Evolutionary conservation across 2,888 invertebrate species (phyloP), one percentile per base, ranked within the genome.

Genomic region (Neria commutata): DNA sequence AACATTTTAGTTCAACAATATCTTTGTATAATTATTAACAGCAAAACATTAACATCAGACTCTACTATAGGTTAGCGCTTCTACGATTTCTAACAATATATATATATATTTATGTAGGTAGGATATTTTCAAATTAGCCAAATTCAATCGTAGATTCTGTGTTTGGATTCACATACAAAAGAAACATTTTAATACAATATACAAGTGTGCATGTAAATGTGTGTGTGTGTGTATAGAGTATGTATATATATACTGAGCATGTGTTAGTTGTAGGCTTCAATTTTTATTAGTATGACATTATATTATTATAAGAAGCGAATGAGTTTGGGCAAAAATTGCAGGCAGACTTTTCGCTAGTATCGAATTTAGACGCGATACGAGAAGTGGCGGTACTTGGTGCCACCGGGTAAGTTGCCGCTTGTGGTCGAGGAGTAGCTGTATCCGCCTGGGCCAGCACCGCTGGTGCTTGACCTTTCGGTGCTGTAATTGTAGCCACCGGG

Each of bases 351-450:
- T 29, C 46, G 25, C 24, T 26, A 21, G 17, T 14, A 17, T 54
- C 37, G 23, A 42, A 17, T 16, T 86, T 90, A 94, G 80, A 93
- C 91, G 83, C 91, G 90, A 85, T 93, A 92, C 74, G 92, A 91
- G 85, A 88, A 93, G 83, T 92, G 91, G 76, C 93, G 91, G 84
- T 92, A 93, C 75, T 83, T 84, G 78, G 90, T 91, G 81, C 93
- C 92, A 77, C 90, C 88, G 67, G 93, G 94, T 80, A 93, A 86
- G 80, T 89, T 88, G 80, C 93, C 93, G 81, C 89, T 88, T 69
- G 88, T 83, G 73, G 88, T 86, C 65, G 91, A 90, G 71, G 90
- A 89, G 85, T 92, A 93, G 78, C 91, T 91, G 84, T 93, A 93
- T 74, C 92, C 89, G 72, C 92, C 89, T 69, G 93, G 93, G 66